phyloP scores from a whole-genome alignment of 2,888 invertebrate species.

The Cataglyphis altisquamis region DNA sequence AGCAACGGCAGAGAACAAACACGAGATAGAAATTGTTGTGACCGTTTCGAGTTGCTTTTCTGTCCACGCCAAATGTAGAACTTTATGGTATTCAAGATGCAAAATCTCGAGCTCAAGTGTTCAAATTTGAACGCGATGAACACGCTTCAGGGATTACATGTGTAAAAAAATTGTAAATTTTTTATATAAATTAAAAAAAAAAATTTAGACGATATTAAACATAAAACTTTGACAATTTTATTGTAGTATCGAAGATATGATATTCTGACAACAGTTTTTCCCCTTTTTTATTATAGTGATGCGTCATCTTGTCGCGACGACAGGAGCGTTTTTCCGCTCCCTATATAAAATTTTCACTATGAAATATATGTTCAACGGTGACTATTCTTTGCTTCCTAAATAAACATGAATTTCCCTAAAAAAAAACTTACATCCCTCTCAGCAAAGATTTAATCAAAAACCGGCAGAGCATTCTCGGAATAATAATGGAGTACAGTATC shows the following conservation, averaged over 20 bases:
- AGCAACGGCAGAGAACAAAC: background rate
- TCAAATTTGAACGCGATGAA: background rate
- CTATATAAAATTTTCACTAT: conserved; percentile 1
- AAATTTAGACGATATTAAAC: conserved; percentile 3
- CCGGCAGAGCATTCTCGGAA: background rate
- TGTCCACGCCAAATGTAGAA: background rate
- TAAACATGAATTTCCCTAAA: background rate
- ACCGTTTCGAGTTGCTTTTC: background rate
- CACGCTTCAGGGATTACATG: conserved; percentile 14
- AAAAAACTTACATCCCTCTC: background rate
- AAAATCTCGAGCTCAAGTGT: background rate
- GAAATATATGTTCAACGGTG: background rate
- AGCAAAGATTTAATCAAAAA: conserved; percentile 2
- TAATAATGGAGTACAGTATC: background rate
- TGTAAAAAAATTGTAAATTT: background rate
- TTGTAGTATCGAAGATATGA: background rate
- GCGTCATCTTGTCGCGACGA: conserved; percentile 10
- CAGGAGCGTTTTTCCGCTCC: background rate
- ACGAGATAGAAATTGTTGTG: background rate
- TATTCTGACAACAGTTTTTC: background rate
- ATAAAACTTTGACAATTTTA: background rate
- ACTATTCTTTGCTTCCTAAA: background rate
- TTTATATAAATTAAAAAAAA: conserved; percentile 13
- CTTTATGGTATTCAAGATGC: background rate
- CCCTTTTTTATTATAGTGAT: conserved; percentile 28